Conservation (phyloP, 2,797 vertebrate species). For the Oreonectes daqikongensis region DNA sequence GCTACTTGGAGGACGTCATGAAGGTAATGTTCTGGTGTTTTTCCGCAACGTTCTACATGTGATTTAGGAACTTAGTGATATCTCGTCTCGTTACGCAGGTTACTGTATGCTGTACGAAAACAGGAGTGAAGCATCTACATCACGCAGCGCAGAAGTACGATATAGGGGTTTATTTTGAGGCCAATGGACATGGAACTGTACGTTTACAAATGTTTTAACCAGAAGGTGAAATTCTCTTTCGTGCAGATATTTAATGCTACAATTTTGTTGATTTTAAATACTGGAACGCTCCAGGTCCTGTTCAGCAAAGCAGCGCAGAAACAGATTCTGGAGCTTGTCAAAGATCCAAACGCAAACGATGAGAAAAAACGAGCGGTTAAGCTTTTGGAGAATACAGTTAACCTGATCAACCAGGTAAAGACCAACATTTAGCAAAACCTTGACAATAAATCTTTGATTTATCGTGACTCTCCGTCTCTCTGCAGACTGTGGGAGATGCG, state of each 20-base stretch:
- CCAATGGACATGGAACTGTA: constrained; percentile 96
- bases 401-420: constrained; percentile 76
- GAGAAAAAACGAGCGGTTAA: constrained; percentile 80
- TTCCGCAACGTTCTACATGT: not conserved
- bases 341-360: constrained; percentile 70
- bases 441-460: not conserved
- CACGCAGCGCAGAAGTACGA: constrained; percentile 93
- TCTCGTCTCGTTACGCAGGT: constrained; percentile 73
- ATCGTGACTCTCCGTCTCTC: constrained; percentile 6
- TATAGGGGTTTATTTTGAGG: constrained; percentile 94
- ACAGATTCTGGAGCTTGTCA: constrained; percentile 80
- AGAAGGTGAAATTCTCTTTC: no score
- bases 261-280: not conserved
- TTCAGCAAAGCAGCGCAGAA: constrained; percentile 86
- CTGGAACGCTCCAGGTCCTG: constrained; percentile 78
- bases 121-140: constrained; percentile 95
- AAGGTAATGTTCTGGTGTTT: constrained; percentile 77
- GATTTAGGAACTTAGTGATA: not conserved
- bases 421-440: constrained; percentile 76
- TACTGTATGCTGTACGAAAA: constrained; percentile 89
- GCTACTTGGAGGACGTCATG: constrained; percentile 87
- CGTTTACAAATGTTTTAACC: constrained; percentile 63
- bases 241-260: no score
- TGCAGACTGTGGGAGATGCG: constrained; percentile 90
- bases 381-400: constrained; percentile 82